A percentile compares a stretch with the other conserved stretches of the same genome.
Conservation (phyloP, 2,797 vertebrate genomes). For the Fratercula arctica region DNA sequence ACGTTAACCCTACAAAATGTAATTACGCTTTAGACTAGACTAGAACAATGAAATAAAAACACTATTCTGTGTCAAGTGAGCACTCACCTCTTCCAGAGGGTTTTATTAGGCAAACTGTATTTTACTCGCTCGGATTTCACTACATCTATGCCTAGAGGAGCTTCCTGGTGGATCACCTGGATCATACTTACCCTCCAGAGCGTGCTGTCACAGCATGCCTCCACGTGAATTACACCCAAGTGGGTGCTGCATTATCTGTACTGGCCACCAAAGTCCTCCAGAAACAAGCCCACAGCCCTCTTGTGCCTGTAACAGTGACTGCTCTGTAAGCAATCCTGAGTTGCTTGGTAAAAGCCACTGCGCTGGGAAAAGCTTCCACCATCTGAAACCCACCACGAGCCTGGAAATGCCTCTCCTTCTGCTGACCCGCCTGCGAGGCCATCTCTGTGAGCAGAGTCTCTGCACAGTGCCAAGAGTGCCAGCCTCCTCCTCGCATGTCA, state of each 20-base stretch:
- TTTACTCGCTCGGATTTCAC: neutral
- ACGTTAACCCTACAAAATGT: neutral
- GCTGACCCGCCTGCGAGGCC: fast-evolving
- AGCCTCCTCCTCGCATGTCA: neutral
- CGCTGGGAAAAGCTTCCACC: neutral
- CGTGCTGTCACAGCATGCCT: neutral
- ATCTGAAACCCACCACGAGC: fast-evolving
- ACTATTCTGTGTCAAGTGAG: neutral
- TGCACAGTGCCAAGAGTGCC: neutral
- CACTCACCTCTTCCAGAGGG: neutral
- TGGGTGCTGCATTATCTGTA: neutral
- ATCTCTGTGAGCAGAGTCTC: neutral
- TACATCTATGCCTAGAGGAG: neutral
- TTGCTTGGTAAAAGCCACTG: neutral
- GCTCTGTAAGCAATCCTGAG: neutral
- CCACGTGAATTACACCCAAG: neutral
- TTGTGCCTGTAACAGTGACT: neutral
- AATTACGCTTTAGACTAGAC: neutral
- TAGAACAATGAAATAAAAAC: neutral
- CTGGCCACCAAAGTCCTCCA: neutral
- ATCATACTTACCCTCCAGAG: fast-evolving
- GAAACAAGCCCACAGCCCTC: neutral
- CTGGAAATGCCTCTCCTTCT: neutral
- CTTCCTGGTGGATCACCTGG: neutral
- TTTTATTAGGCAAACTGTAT: neutral